Percentiles rank a stretch among this genome's conserved stretches.
Evolutionary conservation across 1,140 invertebrate species (phyloP).

Genomic region (Philotrypesis tridentata): DNA sequence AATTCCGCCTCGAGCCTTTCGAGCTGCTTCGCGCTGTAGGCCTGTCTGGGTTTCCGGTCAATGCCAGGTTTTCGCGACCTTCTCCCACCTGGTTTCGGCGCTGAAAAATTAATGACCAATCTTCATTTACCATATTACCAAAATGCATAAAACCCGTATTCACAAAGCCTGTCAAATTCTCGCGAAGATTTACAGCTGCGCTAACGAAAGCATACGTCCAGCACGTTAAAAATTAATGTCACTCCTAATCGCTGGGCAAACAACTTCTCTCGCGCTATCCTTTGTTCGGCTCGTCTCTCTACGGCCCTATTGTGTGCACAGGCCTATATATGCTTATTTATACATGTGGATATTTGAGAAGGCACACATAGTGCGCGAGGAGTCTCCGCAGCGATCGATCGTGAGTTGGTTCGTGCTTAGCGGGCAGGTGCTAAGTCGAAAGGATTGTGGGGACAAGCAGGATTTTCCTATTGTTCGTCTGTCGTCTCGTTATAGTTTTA

Average conservation of each 20-base stretch:
- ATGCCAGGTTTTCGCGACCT: conserved; percentile 88
- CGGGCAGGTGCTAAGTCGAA: background rate
- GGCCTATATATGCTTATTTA: too few relatives aligned
- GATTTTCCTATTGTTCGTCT: background rate
- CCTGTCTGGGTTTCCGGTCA: conserved; percentile 94
- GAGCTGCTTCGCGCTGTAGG: conserved; percentile 94
- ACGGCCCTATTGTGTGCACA: background rate
- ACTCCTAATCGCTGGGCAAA: background rate
- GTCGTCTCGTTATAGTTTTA: background rate
- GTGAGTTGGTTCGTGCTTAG: background rate
- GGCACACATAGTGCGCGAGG: background rate
- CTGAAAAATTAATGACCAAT: conserved; percentile 75
- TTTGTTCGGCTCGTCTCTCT: background rate
- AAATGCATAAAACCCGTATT: too few relatives aligned
- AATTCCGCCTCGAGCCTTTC: conserved; percentile 94
- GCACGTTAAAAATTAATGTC: conserved; percentile 38
- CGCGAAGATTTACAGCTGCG: conserved; percentile 35
- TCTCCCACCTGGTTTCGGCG: conserved; percentile 84
- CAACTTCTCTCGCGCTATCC: conserved; percentile 5
- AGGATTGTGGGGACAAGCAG: background rate
- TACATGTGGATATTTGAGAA: background rate
- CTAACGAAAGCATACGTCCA: conserved; percentile 10
- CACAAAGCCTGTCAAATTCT: conserved; percentile 10
- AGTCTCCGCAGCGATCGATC: background rate
- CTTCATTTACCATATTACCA: too few relatives aligned